Percentiles rank a stretch among this genome's conserved stretches.
These are phyloP conservation scores for Clarias fuscus DNA, from an alignment of 2,797 vertebrate genomes.

Conservation along the genomic window DNA sequence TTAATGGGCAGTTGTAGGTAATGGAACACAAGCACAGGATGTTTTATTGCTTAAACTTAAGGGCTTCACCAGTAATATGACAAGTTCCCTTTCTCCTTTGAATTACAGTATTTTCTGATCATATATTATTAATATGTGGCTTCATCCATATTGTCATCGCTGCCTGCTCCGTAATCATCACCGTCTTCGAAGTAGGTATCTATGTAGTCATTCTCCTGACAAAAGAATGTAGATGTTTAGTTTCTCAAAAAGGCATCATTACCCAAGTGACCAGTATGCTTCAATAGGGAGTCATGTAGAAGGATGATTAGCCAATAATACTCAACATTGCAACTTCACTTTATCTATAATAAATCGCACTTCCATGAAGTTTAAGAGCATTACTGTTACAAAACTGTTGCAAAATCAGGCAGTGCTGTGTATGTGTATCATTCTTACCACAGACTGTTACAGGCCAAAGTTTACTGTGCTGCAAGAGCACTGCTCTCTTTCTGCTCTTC, in stretches of 20 bases:
- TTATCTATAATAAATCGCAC: background rate
- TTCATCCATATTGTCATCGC: conserved; percentile 89
- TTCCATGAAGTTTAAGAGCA: background rate
- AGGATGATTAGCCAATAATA: background rate
- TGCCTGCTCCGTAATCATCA: conserved; percentile 81
- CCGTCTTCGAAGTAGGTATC: conserved; percentile 89
- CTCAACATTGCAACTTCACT: background rate
- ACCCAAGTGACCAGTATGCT: background rate
- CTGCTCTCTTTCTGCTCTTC: background rate
- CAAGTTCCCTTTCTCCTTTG: background rate
- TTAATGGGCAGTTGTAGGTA: background rate
- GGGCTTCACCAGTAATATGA: background rate
- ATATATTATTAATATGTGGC: conserved; percentile 83
- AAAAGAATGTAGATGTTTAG: background rate
- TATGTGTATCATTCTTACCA: background rate
- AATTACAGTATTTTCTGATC: background rate
- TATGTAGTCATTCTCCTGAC: conserved; percentile 88
- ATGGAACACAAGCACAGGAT: background rate
- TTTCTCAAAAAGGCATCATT: background rate
- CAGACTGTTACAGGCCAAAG: background rate
- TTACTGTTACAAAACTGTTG: background rate
- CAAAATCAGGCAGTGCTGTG: background rate
- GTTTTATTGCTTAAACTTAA: background rate
- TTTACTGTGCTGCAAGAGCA: background rate
- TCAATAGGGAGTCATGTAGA: background rate